Conservation (phyloP, 2,888 invertebrate species). For the Melanargia galathea region DNA sequence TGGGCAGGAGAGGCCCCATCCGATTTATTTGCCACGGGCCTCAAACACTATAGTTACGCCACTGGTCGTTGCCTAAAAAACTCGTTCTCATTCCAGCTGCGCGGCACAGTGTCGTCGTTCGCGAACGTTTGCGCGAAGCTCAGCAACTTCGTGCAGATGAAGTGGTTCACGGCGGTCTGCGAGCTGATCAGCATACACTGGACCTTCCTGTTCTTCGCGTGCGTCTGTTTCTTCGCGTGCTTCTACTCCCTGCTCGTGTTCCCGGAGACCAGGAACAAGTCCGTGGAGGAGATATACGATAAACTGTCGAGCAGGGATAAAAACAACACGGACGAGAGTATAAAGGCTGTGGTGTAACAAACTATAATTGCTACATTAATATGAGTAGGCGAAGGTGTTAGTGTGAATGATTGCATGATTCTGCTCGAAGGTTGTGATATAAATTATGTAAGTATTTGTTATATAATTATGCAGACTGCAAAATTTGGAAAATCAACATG, state of each 20-base stretch:
- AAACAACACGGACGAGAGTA: constrained; percentile 47
- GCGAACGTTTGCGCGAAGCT: constrained; percentile 73
- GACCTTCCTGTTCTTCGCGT: constrained; percentile 69
- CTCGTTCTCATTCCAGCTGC: constrained; percentile 53
- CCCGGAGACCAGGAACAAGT: constrained; percentile 70
- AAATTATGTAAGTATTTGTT: background rate
- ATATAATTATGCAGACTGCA: background rate
- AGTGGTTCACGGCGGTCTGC: constrained; percentile 70
- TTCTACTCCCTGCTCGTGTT: constrained; percentile 64
- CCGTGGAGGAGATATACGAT: constrained; percentile 68
- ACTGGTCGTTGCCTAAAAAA: too few species aligned
- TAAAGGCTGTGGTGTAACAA: constrained; percentile 41
- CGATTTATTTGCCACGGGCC: too few species aligned
- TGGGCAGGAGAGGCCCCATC: too few species aligned
- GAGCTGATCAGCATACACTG: constrained; percentile 71
- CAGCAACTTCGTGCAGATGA: constrained; percentile 74
- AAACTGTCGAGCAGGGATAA: constrained; percentile 57
- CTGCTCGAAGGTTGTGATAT: constrained; percentile 12
- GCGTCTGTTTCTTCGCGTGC: constrained; percentile 63
- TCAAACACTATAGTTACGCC: too few species aligned
- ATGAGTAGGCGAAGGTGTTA: too few species aligned
- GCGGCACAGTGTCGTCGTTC: constrained; percentile 72
- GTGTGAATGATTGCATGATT: constrained; percentile 12
- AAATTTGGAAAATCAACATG: background rate
- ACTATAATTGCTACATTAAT: too few species aligned